phyloP scores from a whole-genome alignment of 1,140 invertebrate genomes.

The Nymphalis io region DNA sequence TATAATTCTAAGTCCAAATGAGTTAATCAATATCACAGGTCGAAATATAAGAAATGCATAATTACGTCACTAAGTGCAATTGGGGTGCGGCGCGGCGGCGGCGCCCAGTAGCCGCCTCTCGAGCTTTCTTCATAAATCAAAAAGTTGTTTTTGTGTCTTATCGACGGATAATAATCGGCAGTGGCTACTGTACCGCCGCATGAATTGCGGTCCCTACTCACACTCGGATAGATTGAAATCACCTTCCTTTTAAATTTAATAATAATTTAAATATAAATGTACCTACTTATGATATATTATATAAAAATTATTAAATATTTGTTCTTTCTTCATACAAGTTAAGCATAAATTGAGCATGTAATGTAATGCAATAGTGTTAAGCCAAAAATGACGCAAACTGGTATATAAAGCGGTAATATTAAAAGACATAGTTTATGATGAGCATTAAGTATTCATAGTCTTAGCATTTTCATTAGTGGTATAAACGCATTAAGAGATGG shows the following conservation, averaged over 20 bases:
- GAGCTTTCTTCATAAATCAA: constrained; percentile 79
- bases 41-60: constrained; percentile 16
- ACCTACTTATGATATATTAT: too few species aligned
- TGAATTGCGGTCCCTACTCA: constrained; percentile 26
- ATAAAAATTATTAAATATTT: too few species aligned
- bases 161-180: constrained; percentile 76
- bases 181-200: constrained; percentile 61
- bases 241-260: constrained; percentile 8
- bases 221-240: constrained; percentile 26
- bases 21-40: background rate
- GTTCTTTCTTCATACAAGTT: background rate
- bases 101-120: constrained; percentile 71
- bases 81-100: constrained; percentile 40
- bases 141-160: constrained; percentile 77
- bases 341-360: background rate
- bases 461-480: constrained; percentile 34
- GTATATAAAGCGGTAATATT: constrained; percentile 10
- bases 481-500: constrained; percentile 49
- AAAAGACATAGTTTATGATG: constrained; percentile 25
- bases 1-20: background rate
- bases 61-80: constrained; percentile 55
- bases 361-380: background rate
- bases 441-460: constrained; percentile 37
- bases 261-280: too few species aligned
- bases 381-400: too few species aligned